These are phyloP conservation scores for Machaerirhynchus nigripectus DNA, from an alignment of 2,113 vertebrate genomes.

Conservation along the genomic window DNA sequence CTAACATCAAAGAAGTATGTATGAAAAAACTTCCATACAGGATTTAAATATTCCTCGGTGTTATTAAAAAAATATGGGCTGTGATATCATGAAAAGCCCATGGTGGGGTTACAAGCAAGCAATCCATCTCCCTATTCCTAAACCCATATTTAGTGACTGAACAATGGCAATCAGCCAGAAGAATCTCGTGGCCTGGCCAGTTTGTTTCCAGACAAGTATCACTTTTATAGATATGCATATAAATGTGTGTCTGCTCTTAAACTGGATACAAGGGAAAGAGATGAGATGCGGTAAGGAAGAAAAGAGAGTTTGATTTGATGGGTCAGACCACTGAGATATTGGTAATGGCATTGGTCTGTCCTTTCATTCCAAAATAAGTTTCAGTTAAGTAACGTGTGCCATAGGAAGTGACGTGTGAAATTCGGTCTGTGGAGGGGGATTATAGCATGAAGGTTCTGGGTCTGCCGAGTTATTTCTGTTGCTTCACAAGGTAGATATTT, in stretches of 20 bases:
- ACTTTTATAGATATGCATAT: background rate
- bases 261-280: background rate
- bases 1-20: constrained; percentile 20
- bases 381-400: background rate
- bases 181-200: background rate
- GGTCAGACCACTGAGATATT: background rate
- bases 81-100: constrained; percentile 30
- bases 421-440: background rate
- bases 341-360: background rate
- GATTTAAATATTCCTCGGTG: constrained; percentile 26
- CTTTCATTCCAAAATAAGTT: background rate
- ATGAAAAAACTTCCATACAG: constrained; percentile 15
- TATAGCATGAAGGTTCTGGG: background rate
- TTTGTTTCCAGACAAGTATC: constrained; percentile 37
- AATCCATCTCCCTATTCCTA: constrained; percentile 38
- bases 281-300: background rate
- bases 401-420: background rate
- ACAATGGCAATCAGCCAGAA: constrained; percentile 38
- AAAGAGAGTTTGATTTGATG: background rate
- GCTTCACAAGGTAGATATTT: background rate
- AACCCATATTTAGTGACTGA: constrained; percentile 21
- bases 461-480: background rate
- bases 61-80: constrained; percentile 55
- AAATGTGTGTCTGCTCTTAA: background rate
- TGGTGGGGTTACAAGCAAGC: constrained; percentile 20